Conservation (phyloP, 2,888 invertebrate genomes). For the Physocephala rufipes region DNA sequence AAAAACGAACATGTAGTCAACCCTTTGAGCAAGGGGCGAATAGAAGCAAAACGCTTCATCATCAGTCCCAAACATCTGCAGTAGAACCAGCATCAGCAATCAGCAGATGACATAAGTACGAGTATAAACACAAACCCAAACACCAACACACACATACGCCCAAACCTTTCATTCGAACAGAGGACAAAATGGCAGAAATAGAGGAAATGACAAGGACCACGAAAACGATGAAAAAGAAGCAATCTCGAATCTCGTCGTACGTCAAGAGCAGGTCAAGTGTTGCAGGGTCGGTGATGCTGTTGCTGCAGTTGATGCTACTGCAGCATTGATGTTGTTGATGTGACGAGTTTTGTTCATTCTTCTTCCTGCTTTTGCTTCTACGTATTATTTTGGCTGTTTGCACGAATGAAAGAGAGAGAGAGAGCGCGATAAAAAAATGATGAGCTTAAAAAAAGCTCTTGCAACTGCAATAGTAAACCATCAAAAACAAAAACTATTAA, state of each 20-base stretch:
- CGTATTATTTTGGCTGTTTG: background rate
- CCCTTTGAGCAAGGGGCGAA: background rate
- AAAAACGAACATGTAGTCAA: too few species aligned
- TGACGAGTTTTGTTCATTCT: background rate
- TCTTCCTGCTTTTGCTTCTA: slow-evolving; percentile 9
- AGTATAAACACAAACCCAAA: slow-evolving; percentile 3
- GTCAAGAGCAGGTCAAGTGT: slow-evolving; percentile 27
- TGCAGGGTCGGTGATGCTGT: background rate
- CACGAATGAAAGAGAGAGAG: background rate
- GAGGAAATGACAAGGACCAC: background rate
- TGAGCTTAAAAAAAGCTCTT: slow-evolving; percentile 14
- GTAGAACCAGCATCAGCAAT: background rate
- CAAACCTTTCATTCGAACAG: background rate
- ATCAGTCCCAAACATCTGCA: background rate
- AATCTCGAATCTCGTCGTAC: slow-evolving; percentile 8
- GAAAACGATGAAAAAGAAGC: background rate
- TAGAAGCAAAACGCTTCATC: slow-evolving; percentile 18
- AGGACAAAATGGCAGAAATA: background rate
- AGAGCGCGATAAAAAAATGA: background rate
- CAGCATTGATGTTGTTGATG: slow-evolving; percentile 13
- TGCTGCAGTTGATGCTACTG: slow-evolving; percentile 13
- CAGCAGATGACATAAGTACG: background rate
- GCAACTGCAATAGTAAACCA: too few species aligned
- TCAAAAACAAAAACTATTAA: slow-evolving; percentile 12
- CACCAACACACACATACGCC: background rate